Conservation (phyloP, 2,113 vertebrate species). For the Anoura caudifer region DNA sequence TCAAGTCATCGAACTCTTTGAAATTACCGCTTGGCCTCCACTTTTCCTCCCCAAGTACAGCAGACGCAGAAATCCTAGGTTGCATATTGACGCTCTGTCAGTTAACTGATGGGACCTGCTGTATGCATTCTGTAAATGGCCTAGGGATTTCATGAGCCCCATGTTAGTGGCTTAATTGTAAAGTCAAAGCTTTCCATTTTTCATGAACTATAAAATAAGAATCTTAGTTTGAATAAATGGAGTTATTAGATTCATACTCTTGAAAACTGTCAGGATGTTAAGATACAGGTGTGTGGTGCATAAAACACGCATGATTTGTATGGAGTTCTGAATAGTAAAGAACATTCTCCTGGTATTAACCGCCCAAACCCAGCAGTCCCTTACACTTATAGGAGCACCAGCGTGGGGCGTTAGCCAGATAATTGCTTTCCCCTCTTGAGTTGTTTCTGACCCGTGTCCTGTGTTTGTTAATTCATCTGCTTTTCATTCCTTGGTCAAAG, state of each 20-base stretch:
- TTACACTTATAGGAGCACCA: neutral
- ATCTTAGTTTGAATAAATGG: conserved; percentile 27
- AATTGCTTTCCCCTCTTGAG: neutral
- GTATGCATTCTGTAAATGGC: neutral
- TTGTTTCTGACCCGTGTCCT: conserved; percentile 13
- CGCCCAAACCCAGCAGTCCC: neutral
- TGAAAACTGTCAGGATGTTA: neutral
- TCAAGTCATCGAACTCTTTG: neutral
- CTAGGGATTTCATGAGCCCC: neutral
- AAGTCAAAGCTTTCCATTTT: conserved; percentile 11
- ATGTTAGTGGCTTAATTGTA: conserved; percentile 3
- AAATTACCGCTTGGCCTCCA: neutral
- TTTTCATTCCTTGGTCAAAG: conserved; percentile 55
- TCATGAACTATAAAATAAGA: neutral
- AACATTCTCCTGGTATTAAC: neutral
- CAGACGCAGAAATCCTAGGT: neutral
- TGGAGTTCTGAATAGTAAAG: neutral
- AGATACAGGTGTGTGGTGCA: neutral
- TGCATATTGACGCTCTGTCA: neutral
- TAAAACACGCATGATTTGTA: neutral
- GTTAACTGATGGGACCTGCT: neutral
- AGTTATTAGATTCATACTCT: neutral
- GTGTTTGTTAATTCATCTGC: conserved; percentile 48
- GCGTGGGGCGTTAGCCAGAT: neutral
- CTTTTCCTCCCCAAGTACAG: neutral